Percentiles rank a stretch among this genome's conserved stretches.
Conservation (phyloP, 2,888 invertebrate species). For the Tineola bisselliella region DNA sequence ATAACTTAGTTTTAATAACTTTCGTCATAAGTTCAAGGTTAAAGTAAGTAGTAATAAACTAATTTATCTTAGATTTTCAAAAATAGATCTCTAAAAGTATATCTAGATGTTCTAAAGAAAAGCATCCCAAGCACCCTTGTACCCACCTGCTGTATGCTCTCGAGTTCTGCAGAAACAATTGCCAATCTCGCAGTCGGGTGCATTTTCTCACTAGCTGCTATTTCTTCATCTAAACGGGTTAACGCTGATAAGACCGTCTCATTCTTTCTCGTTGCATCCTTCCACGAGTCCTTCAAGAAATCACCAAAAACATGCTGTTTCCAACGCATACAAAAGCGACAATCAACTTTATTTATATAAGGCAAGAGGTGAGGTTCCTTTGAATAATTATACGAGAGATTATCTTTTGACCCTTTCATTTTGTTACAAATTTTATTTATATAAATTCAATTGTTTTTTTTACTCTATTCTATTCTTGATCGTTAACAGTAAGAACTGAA, state of each 20-base stretch:
- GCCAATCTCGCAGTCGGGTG: slow-evolving; percentile 45
- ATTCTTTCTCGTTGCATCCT: slow-evolving; percentile 24
- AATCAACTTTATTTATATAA: background rate
- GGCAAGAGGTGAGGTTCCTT: background rate
- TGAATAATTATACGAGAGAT: background rate
- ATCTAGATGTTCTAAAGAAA: too few relatives aligned
- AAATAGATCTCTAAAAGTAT: too few relatives aligned
- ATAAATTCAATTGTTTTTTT: too few relatives aligned
- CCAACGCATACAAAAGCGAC: background rate
- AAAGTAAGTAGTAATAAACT: too few relatives aligned
- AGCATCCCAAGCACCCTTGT: too few relatives aligned
- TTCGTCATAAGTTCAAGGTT: too few relatives aligned
- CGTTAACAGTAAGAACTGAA: background rate
- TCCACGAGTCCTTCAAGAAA: slow-evolving; percentile 22
- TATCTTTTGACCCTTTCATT: background rate
- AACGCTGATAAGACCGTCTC: slow-evolving; percentile 50
- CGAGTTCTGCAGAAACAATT: slow-evolving; percentile 45
- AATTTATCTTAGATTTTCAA: too few relatives aligned
- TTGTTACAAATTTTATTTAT: background rate
- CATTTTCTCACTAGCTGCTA: slow-evolving; percentile 36
- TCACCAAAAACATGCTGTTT: slow-evolving; percentile 9
- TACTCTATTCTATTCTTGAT: too few relatives aligned
- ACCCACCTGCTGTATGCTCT: slow-evolving; percentile 44
- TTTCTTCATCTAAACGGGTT: slow-evolving; percentile 44
- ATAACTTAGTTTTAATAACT: too few relatives aligned